These are phyloP conservation scores for Rhodinocichla rosea DNA, from an alignment of 2,113 vertebrate species.

Conservation along the genomic window DNA sequence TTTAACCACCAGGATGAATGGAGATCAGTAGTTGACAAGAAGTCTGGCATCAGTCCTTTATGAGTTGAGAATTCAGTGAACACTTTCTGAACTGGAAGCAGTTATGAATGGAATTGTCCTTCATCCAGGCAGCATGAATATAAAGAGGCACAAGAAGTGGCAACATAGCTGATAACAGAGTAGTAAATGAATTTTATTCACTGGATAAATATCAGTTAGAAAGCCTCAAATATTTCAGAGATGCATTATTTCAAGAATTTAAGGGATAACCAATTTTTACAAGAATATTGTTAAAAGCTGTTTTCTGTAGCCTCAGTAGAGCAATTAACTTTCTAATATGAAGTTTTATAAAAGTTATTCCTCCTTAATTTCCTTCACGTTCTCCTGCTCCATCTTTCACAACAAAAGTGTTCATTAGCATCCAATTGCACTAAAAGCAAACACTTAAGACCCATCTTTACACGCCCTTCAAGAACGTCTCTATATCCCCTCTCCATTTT, in stretches of 20 bases:
- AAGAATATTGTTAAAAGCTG: neutral
- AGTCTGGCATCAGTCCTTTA: neutral
- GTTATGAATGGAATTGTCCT: neutral
- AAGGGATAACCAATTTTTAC: neutral
- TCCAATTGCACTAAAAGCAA: neutral
- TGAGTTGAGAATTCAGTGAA: neutral
- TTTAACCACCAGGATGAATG: neutral
- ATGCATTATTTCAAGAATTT: neutral
- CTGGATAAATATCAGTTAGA: neutral
- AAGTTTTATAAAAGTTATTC: neutral
- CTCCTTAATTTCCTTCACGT: neutral
- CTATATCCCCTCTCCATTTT: neutral
- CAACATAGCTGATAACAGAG: neutral
- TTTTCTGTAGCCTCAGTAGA: neutral
- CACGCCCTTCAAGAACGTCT: fast-evolving
- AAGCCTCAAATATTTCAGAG: neutral
- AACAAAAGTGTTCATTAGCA: neutral
- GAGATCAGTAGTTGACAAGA: neutral
- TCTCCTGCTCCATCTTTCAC: neutral
- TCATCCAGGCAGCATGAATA: neutral
- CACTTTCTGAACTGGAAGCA: neutral
- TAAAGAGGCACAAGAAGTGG: neutral
- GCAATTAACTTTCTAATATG: neutral
- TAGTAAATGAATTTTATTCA: neutral
- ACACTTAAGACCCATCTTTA: neutral